Evolutionary conservation across 2,888 invertebrate species (phyloP).

Genomic region (Nezara viridula): DNA sequence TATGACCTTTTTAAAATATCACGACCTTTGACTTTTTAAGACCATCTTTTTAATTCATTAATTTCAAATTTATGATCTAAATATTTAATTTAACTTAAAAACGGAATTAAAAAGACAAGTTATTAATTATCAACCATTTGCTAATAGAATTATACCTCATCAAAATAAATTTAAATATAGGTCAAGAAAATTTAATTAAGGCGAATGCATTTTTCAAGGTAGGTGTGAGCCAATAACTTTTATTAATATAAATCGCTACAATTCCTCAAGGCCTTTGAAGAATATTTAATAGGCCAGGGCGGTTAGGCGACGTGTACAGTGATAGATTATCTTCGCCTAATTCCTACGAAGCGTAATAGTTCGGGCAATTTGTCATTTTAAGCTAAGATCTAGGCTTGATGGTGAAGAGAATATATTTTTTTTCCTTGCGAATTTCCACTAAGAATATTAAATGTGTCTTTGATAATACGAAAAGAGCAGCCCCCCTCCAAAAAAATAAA

Average conservation of each 20-base stretch:
- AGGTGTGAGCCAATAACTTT: not conserved
- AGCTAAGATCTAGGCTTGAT: not conserved
- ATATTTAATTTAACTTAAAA: not conserved
- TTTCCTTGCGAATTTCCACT: not conserved
- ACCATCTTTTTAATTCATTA: not conserved
- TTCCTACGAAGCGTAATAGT: not conserved
- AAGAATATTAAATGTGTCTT: too few relatives aligned
- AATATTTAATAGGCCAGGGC: not conserved
- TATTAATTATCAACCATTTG: not conserved
- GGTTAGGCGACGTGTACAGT: not conserved
- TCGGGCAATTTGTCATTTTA: conserved; percentile 5
- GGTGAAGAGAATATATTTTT: not conserved
- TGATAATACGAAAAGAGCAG: too few relatives aligned
- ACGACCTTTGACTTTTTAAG: not conserved
- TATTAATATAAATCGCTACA: not conserved
- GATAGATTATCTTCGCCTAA: not conserved
- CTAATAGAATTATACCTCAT: not conserved
- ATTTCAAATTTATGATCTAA: not conserved
- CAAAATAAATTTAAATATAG: not conserved
- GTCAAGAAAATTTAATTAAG: not conserved
- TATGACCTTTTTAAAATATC: not conserved
- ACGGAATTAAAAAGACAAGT: too few relatives aligned
- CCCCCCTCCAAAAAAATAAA: too few relatives aligned
- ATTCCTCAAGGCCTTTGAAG: not conserved
- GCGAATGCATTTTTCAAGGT: not conserved